A percentile compares a stretch with the other conserved stretches of the same genome.
phyloP scores from a whole-genome alignment of 1,140 invertebrate species.

The Drosophila carrolli region DNA sequence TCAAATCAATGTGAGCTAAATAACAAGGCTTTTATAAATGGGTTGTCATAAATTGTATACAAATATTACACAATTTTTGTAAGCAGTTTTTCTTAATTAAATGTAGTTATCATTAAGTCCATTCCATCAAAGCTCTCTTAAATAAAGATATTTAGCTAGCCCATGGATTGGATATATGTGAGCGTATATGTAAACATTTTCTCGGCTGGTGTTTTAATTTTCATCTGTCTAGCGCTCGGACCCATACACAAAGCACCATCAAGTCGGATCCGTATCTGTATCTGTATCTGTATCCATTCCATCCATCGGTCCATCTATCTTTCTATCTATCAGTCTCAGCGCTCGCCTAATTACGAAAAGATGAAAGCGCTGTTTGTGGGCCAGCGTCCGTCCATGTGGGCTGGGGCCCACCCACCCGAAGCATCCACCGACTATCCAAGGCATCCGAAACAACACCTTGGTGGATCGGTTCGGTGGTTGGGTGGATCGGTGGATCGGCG shows the following conservation, averaged over 20 bases:
- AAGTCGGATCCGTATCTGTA: conserved; percentile 25
- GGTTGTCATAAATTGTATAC: no score
- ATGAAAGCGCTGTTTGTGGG: conserved; percentile 76
- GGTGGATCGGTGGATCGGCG: conserved; percentile 12
- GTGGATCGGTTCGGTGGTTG: conserved; percentile 4
- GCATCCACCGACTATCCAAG: conserved; percentile 15
- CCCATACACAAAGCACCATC: conserved; percentile 46
- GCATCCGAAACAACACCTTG: conserved; percentile 51
- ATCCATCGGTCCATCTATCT: conserved; percentile 31
- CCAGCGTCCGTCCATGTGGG: conserved; percentile 31
- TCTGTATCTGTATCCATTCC: conserved; percentile 35
- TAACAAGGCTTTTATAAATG: no score
- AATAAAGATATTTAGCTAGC: not conserved
- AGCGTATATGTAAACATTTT: conserved; percentile 62
- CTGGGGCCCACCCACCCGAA: conserved; percentile 63
- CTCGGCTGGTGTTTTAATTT: conserved; percentile 69
- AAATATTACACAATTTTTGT: no score
- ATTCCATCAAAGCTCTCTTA: not conserved
- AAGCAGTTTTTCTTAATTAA: no score
- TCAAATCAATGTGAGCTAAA: no score
- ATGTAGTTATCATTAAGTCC: not conserved
- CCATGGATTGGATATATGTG: not conserved
- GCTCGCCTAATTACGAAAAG: conserved; percentile 78
- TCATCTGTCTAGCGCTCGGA: conserved; percentile 61
- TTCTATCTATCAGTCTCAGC: conserved; percentile 71